Base-by-base conservation (phyloP, 92 coral and sea anemone genomes). In the Ricordea florida region DNA sequence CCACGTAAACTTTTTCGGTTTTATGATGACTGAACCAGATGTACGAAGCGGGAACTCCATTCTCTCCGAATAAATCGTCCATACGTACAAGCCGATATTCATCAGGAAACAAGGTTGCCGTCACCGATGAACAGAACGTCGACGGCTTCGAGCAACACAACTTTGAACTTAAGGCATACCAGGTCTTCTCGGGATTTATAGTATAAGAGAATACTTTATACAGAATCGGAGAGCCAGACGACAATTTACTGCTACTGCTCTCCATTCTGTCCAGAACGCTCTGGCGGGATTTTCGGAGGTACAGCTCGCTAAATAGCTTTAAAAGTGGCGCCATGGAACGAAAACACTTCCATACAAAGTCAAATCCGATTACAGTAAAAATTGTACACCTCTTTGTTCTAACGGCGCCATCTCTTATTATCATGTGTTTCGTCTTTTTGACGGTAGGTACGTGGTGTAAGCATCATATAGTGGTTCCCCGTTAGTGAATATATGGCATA, bases 41-140 rank as follows among this genome's bases (percentile, higher is more conserved):
- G 35, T 25, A 46, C 14, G 83, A 41, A 36, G 66, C 83, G 4
- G 26, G 63, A 44, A 42, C 61, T 10, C 76, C 77, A 29, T 35
- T 32, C 6, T 37, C 49, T 0, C 52, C 77, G 18, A 6, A 17
- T 4, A 65, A 15, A 23, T 76, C 51, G 1, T 26, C 38, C 10
- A 76, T 20, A 15, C 6, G 10, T 6, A 66, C 34, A 18, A 30
- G 48, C 53, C 51, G 34, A 23, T 45, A 22, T 31, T 77, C 76
- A 2, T 62, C 41, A 5, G 62, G 64, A 69, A 69, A 69, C 1
- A 11, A 20, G 10, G 22, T 40, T 11, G 56, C 55, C n/a, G 56
- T 4, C 11, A 25, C 21, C 3, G 41, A 14, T 9, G 43, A 45
- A 34, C 73, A 66, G 30, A 66, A 66, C 23, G 18, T 57, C 5